phyloP scores from a whole-genome alignment of 2,113 vertebrate genomes.

The Cercocebus atys region DNA sequence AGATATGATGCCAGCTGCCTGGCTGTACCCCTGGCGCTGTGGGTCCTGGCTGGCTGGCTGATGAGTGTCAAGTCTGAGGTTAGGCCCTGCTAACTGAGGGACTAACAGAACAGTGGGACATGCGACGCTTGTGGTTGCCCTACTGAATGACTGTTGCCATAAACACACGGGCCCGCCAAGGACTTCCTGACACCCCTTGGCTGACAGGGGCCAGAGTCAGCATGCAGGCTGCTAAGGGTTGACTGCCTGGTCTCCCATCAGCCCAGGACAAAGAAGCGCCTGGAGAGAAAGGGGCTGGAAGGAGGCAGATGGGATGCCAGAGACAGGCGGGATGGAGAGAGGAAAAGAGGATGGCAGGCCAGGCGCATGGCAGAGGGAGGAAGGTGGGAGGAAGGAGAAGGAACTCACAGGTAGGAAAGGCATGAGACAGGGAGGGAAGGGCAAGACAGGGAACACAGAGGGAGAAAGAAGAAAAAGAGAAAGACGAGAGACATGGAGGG shows the following conservation, averaged over 20 bases:
- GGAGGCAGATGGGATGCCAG: not conserved
- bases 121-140: too few species aligned
- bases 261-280: not conserved
- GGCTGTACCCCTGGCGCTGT: not conserved
- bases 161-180: not conserved
- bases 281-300: not conserved
- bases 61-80: not conserved
- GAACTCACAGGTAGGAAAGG: too few species aligned
- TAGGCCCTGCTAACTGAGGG: not conserved
- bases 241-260: accelerated
- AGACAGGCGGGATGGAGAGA: not conserved
- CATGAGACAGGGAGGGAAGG: not conserved
- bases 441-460: not conserved
- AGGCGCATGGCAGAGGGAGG: not conserved
- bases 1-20: accelerated
- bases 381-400: too few species aligned
- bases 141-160: accelerated
- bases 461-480: too few species aligned
- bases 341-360: not conserved
- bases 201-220: accelerated
- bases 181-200: not conserved
- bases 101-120: not conserved
- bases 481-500: accelerated
- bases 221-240: not conserved
- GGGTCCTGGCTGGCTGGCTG: not conserved